A percentile compares a stretch with the other conserved stretches of the same genome.
Conservation (phyloP, 1,140 invertebrate species). For the Drosophila ironensis region DNA sequence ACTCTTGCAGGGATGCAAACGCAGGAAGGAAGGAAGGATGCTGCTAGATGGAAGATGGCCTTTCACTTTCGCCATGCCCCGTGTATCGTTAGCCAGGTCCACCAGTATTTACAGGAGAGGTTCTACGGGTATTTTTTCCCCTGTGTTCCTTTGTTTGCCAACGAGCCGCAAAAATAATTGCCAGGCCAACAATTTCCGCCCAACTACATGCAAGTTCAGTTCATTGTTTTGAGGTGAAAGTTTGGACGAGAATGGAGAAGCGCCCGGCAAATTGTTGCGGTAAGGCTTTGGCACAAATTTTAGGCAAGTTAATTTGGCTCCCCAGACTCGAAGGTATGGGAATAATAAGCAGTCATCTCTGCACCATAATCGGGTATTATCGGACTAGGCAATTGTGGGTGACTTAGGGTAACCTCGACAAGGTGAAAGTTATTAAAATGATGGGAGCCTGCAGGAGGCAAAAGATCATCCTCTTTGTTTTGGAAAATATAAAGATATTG, state of each 20-base stretch:
- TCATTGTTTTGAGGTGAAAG: conserved; percentile 23
- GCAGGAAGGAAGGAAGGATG: conserved; percentile 25
- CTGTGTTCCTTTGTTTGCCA: conserved; percentile 31
- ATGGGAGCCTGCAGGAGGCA: neutral
- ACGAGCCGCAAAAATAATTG: conserved; percentile 61
- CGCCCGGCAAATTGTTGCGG: conserved; percentile 3
- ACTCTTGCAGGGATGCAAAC: neutral
- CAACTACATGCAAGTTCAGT: conserved; percentile 8
- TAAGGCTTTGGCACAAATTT: conserved; percentile 21
- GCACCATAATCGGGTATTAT: conserved; percentile 13
- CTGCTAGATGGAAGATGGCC: conserved; percentile 25
- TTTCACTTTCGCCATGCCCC: conserved; percentile 13
- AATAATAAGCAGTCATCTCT: conserved; percentile 25
- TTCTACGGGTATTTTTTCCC: neutral
- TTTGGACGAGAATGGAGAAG: no score
- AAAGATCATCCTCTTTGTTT: no score
- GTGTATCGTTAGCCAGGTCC: conserved; percentile 7
- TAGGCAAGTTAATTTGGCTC: conserved; percentile 15
- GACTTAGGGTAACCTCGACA: neutral
- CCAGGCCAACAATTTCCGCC: conserved; percentile 24
- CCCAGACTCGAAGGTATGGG: neutral
- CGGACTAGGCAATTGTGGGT: neutral
- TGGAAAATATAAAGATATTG: no score
- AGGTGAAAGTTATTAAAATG: neutral
- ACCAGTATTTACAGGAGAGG: conserved; percentile 1